Percentiles rank a stretch among this genome's conserved stretches.
phyloP scores from a whole-genome alignment of 2,797 vertebrate species.

The Micrastur ruficollis region DNA sequence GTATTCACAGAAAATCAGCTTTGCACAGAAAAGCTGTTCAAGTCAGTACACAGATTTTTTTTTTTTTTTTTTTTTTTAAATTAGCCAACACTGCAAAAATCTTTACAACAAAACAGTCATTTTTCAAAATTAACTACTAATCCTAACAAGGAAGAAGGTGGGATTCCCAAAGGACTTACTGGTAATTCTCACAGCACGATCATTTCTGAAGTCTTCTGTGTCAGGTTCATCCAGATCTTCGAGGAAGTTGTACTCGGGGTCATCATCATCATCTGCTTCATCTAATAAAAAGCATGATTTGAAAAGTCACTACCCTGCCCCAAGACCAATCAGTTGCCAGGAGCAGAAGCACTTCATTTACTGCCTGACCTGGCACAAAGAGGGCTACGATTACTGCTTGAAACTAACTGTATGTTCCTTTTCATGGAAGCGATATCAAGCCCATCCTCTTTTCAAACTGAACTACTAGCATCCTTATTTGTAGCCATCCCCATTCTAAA shows the following conservation, averaged over 20 bases:
- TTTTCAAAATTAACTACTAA: neutral
- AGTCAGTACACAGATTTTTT: neutral
- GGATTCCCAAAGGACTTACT: constrained; percentile 76
- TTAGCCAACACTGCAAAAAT: neutral
- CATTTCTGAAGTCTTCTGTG: constrained; percentile 92
- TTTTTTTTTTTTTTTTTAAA: too few species aligned
- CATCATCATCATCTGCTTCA: constrained; percentile 91
- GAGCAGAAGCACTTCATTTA: neutral
- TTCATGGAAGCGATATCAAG: fast-evolving
- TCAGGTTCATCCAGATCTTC: constrained; percentile 92
- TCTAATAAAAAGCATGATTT: constrained; percentile 68
- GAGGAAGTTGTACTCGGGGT: constrained; percentile 93
- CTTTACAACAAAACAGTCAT: neutral
- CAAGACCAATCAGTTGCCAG: neutral
- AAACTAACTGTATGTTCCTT: neutral
- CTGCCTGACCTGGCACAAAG: neutral
- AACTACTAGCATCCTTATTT: neutral
- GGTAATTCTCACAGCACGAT: constrained; percentile 91
- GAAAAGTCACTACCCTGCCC: neutral
- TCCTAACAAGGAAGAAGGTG: neutral
- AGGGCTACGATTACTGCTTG: neutral
- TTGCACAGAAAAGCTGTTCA: neutral
- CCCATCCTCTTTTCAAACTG: neutral
- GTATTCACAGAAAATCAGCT: neutral
- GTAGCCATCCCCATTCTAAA: neutral